Percentiles rank a stretch among this genome's conserved stretches.
phyloP scores from a whole-genome alignment of 2,113 vertebrate species.

The Petrocephalus zakoni region DNA sequence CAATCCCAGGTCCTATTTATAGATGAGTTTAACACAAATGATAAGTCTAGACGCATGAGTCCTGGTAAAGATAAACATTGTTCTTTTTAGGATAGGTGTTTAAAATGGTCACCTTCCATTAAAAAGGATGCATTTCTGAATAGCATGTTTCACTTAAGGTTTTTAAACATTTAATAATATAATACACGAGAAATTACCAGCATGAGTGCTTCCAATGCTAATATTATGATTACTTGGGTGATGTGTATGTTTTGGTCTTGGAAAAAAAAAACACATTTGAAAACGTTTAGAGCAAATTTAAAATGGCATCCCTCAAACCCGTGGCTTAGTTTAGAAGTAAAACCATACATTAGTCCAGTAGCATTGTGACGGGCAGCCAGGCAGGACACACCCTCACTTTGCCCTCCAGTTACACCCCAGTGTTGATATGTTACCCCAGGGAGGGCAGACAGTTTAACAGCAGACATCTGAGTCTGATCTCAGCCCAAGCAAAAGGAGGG shows the following conservation, averaged over 20 bases:
- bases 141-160: not conserved
- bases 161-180: not conserved
- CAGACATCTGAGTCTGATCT: not conserved
- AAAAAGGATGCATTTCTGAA: not conserved
- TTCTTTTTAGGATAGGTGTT: not conserved
- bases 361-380: not conserved
- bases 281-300: not conserved
- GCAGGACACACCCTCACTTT: not conserved
- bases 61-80: not conserved
- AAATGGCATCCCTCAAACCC: not conserved
- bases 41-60: not conserved
- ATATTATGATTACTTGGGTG: slow-evolving; percentile 7
- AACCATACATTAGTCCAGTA: slow-evolving; percentile 10
- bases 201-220: not conserved
- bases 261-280: not conserved
- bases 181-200: not conserved
- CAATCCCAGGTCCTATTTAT: not conserved
- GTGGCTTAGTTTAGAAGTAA: not conserved
- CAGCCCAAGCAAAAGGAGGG: not conserved
- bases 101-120: not conserved
- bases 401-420: not conserved
- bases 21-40: not conserved
- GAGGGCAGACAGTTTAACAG: not conserved
- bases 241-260: not conserved
- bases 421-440: not conserved